phyloP scores from a whole-genome alignment of 2,797 vertebrate species.

The Sebastes minor region DNA sequence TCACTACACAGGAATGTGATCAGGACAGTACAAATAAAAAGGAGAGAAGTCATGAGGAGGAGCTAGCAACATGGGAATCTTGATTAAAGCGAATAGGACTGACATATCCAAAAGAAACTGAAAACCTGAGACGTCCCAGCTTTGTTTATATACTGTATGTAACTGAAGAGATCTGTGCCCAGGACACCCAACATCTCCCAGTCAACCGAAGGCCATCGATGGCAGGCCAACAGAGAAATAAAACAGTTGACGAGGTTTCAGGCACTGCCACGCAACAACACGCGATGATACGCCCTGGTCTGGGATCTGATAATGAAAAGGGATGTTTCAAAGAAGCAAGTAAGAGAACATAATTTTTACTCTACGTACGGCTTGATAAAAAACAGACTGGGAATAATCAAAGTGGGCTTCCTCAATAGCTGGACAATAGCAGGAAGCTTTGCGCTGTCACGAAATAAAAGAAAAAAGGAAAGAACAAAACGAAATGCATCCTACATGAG shows the following conservation, averaged over 20 bases:
- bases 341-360: conserved; percentile 19
- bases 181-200: conserved; percentile 42
- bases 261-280: conserved; percentile 23
- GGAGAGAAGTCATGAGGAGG: conserved; percentile 42
- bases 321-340: conserved; percentile 43
- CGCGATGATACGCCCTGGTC: conserved; percentile 8
- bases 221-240: conserved; percentile 39
- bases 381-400: conserved; percentile 25
- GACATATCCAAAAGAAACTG: conserved; percentile 51
- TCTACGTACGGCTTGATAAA: conserved; percentile 9
- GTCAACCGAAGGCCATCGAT: conserved; percentile 31
- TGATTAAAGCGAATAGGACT: conserved; percentile 52
- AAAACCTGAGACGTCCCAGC: conserved; percentile 55
- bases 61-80: conserved; percentile 40
- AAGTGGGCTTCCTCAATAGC: conserved; percentile 26
- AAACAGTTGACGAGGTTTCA: conserved; percentile 21
- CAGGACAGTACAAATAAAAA: conserved; percentile 50
- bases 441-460: conserved; percentile 18
- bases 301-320: conserved; percentile 51
- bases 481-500: not conserved
- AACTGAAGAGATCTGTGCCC: conserved; percentile 43
- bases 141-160: conserved; percentile 60
- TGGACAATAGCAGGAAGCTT: conserved; percentile 31
- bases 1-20: conserved; percentile 59
- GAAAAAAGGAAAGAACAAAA: conserved; percentile 12